Conservation (phyloP, 2,888 invertebrate species). For the Dioctria linearis region DNA sequence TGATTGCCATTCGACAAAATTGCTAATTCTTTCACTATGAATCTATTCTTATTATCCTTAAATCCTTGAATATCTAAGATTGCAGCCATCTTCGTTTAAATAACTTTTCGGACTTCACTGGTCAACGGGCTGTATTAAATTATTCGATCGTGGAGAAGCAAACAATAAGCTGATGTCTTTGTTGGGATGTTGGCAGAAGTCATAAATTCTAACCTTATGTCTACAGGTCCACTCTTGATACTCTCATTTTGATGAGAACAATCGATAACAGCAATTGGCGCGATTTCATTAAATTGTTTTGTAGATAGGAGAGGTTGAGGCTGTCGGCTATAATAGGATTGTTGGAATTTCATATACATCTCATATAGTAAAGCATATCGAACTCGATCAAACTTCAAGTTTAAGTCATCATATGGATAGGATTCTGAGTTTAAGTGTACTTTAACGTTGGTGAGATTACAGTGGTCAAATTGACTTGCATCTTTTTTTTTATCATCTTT, state of each 20-base stretch:
- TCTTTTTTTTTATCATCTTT: conserved; percentile 65
- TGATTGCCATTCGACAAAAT: too few species aligned
- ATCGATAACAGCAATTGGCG: conserved; percentile 62
- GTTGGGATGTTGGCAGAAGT: conserved; percentile 46
- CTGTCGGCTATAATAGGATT: conserved; percentile 58
- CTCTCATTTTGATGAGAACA: conserved; percentile 62
- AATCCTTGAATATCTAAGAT: too few species aligned
- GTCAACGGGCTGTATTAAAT: too few species aligned
- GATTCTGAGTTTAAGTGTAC: conserved; percentile 65
- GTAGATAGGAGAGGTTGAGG: conserved; percentile 56
- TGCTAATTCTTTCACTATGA: too few species aligned
- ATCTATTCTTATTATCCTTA: too few species aligned
- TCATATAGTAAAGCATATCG: conserved; percentile 62
- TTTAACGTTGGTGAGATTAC: conserved; percentile 65
- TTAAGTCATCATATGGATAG: conserved; percentile 66
- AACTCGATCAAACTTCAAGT: conserved; percentile 62
- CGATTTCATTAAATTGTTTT: conserved; percentile 59
- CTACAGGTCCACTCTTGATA: conserved; percentile 61
- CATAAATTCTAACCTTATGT: conserved; percentile 62
- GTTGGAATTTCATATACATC: conserved; percentile 61
- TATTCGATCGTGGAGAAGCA: background rate
- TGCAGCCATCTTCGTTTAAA: too few species aligned
- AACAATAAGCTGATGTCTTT: background rate
- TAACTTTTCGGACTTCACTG: too few species aligned
- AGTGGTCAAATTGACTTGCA: conserved; percentile 59